A percentile compares a stretch with the other conserved stretches of the same genome.
Conservation (phyloP, 2,113 vertebrate species). For the Aspidoscelis tigris region DNA sequence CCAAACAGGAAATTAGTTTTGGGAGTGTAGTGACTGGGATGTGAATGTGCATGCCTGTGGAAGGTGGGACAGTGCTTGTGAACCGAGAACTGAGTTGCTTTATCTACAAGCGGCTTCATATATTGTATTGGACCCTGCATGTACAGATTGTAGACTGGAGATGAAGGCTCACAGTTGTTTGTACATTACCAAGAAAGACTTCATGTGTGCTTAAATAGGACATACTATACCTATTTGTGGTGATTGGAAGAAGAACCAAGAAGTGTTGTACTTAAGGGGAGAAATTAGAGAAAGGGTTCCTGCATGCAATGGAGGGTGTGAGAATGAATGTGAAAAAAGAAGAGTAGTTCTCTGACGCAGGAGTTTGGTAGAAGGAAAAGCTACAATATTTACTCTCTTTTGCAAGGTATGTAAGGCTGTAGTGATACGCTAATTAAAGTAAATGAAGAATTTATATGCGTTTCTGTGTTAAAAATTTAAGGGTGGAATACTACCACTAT, state of each 20-base stretch:
- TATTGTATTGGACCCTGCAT: background rate
- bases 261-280: background rate
- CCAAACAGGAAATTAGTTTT: background rate
- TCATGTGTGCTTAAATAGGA: background rate
- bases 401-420: background rate
- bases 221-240: background rate
- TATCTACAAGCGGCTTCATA: background rate
- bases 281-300: too few species aligned
- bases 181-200: background rate
- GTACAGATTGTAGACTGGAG: background rate
- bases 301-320: background rate
- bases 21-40: background rate
- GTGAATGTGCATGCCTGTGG: background rate
- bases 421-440: too few species aligned
- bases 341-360: background rate
- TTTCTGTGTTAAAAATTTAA: too few species aligned
- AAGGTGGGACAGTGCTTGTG: background rate
- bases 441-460: too few species aligned
- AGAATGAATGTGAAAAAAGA: background rate
- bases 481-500: too few species aligned
- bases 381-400: background rate
- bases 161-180: background rate
- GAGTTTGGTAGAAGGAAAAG: background rate
- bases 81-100: background rate
- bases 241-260: background rate